Evolutionary conservation across 1,140 invertebrate genomes (phyloP).

Genomic region (Battus philenor): DNA sequence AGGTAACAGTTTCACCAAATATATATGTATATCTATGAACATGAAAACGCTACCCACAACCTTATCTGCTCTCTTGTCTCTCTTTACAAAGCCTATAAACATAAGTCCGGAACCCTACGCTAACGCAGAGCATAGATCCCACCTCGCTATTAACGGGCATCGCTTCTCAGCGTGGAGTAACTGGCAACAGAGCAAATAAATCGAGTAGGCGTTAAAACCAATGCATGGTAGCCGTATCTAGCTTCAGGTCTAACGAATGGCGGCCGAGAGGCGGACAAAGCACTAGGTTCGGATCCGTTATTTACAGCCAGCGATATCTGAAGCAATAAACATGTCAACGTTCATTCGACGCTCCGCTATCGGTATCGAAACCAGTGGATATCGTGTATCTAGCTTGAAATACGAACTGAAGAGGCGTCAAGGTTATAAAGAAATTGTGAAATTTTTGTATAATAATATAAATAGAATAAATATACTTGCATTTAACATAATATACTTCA

Average conservation of each 20-base stretch:
- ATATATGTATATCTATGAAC: too few species aligned
- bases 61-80: too few species aligned
- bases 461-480: too few species aligned
- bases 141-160: slow-evolving; percentile 6
- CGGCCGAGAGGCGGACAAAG: slow-evolving; percentile 23
- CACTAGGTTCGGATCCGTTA: slow-evolving; percentile 32
- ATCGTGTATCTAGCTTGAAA: slow-evolving; percentile 20
- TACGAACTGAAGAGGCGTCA: slow-evolving; percentile 18
- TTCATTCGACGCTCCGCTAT: slow-evolving; percentile 32
- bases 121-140: slow-evolving; percentile 1
- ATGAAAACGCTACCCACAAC: too few species aligned
- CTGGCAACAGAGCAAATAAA: slow-evolving; percentile 5
- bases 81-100: too few species aligned
- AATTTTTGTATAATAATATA: too few species aligned
- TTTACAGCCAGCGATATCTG: slow-evolving; percentile 47
- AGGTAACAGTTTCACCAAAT: too few species aligned
- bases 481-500: too few species aligned
- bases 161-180: slow-evolving; percentile 3
- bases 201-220: slow-evolving; percentile 14
- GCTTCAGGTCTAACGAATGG: slow-evolving; percentile 20
- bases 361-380: slow-evolving; percentile 19
- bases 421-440: too few species aligned
- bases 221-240: slow-evolving; percentile 19
- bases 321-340: slow-evolving; percentile 57
- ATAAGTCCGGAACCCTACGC: background rate